Evolutionary conservation across 2,888 invertebrate genomes (phyloP), one percentile per base, ranked within the genome.

Genomic region (Tolmerus cingulatus): DNA sequence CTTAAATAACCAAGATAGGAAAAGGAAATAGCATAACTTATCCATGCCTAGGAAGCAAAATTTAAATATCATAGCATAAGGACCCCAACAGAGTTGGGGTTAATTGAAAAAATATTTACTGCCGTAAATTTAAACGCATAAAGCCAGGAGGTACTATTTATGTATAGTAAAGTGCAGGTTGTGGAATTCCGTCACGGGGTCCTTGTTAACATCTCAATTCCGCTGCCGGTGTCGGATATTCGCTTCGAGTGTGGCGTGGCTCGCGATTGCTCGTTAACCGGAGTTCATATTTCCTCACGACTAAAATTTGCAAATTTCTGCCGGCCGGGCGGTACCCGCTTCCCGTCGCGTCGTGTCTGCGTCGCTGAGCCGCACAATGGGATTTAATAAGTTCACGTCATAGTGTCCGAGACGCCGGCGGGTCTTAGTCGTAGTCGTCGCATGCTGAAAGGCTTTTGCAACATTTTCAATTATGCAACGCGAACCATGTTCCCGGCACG

Each of bases 401-500:
- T 23, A 76, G 40, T 34, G 40, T 76, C 40, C 76, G 16, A n/a
- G 40, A 7, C 8, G 40, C 76, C 34, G 34, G 9, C 76, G 27
- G 40, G 76, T 34, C n/a, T n/a, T 37, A 30, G 37, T 34, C 34
- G 7, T 7, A 34, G 34, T 30, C n/a, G 51, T 81, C 55, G 81
- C 81, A 81, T 81, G 81, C 81, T 51, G 81, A 81, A 81, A 81
- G 51, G 46, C 27, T 51, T 81, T 51, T 79, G 27, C 37, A 51
- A 79, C 30, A 5, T 79, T 81, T 81, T 81, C 81, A 81, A 81
- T 81, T 81, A 81, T 51, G 81, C 81, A 81, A 81, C 51, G 7
- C 27, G 30, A 23, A 51, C 51, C 81, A 55, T 81, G 81, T 81
- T 81, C 34, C 55, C 34, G 40, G 30, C 81, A 81, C 55, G 84